Evolutionary conservation across 2,888 invertebrate genomes (phyloP).

Genomic region (Odontocerum albicorne): DNA sequence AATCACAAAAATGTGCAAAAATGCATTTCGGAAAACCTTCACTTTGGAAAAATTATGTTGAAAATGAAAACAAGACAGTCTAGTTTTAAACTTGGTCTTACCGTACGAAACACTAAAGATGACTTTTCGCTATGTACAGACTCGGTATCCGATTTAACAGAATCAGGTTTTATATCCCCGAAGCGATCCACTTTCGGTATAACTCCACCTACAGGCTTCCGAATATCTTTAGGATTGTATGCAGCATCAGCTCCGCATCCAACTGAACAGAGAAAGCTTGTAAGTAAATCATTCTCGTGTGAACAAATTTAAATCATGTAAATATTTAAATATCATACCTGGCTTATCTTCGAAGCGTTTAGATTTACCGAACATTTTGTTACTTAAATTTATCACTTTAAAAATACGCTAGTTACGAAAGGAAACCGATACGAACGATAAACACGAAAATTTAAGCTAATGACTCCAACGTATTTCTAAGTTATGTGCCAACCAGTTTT

Average conservation of each 20-base stretch:
- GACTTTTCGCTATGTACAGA: constrained; percentile 30
- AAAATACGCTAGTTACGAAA: too few relatives aligned
- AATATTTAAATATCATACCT: too few relatives aligned
- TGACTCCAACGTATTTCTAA: too few relatives aligned
- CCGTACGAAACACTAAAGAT: constrained; percentile 27
- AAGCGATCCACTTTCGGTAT: constrained; percentile 30
- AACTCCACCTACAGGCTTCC: constrained; percentile 27
- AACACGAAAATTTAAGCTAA: too few relatives aligned
- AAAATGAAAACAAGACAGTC: too few relatives aligned
- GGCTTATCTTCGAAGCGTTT: constrained; percentile 26
- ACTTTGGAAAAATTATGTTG: too few relatives aligned
- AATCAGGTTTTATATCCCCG: constrained; percentile 10
- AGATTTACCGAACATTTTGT: constrained; percentile 30
- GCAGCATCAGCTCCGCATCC: constrained; percentile 33
- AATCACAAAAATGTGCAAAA: too few relatives aligned
- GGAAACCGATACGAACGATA: too few relatives aligned
- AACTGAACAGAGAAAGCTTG: constrained; percentile 24
- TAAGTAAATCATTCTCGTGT: background rate
- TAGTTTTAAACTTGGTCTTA: constrained; percentile 7
- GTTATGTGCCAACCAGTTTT: too few relatives aligned
- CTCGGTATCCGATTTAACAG: constrained; percentile 29
- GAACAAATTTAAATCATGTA: background rate
- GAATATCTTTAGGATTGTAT: constrained; percentile 21
- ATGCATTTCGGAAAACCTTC: too few relatives aligned
- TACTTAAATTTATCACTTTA: too few relatives aligned